Evolutionary conservation across 2,113 vertebrate genomes (phyloP), one percentile per base, ranked within the genome.

Genomic region (Taxidea taxus): DNA sequence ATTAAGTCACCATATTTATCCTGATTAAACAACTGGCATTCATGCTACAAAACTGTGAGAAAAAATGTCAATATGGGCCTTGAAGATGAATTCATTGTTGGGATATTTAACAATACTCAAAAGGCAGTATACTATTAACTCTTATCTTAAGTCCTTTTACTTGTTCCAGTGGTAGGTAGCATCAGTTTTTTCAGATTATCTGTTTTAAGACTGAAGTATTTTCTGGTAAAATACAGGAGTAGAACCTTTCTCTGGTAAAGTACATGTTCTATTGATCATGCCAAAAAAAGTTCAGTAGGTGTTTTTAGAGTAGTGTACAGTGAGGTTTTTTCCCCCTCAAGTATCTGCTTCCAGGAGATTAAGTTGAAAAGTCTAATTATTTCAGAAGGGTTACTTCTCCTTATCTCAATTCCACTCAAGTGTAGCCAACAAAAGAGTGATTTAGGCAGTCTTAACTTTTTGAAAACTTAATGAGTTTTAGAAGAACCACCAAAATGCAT

Each of bases 141-240:
- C 21, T 75, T 77, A 82, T 91, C 21, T 75, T 82, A 82, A 56
- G 34, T 72, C 2, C 47, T 89, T 94, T 89, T 54, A 72, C 31
- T 91, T 77, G 20, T 78, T 80, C 42, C 78, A 89, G 83, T 75
- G 80, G 54, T 77, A n/a, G n/a, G 85, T 3, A 93, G 21, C 23
- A 92, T 44, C 37, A 54, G 20, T 92, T 93, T 97, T 70, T 39
- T 64, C n/a, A 88, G 10, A 87, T 72, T 80, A 92, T 94, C 31
- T 94, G 20, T 83, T 97, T 97, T 91, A 96, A 97, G 72, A 78
- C 34, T 81, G 27, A 97, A 82, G 44, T 87, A 42, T 96, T 87
- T 37, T 85, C 44, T 70, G 39, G 44, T 90, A 54, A 96, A 94
- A 31, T 80, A 74, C 4, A 95, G 29, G 39, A 81, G 4, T 49